phyloP scores from a whole-genome alignment of 2,113 vertebrate genomes.

The Myocastor coypus region DNA sequence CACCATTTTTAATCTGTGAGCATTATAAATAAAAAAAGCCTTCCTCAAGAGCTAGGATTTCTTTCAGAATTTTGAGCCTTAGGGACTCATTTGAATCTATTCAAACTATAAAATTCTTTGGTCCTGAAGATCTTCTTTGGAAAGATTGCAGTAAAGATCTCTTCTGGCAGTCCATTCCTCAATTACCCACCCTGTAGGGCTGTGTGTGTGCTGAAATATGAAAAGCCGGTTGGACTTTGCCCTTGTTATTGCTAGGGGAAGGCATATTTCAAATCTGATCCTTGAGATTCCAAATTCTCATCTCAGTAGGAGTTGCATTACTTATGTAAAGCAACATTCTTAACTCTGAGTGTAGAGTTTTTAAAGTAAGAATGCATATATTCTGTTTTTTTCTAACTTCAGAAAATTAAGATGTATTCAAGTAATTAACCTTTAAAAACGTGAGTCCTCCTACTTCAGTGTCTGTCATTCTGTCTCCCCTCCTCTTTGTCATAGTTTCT shows the following conservation, averaged over 20 bases:
- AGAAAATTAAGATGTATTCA: slow-evolving; percentile 43
- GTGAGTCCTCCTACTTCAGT: slow-evolving; percentile 59
- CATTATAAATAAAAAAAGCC: slow-evolving; percentile 63
- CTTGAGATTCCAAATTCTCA: slow-evolving; percentile 45
- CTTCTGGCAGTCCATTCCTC: slow-evolving; percentile 54
- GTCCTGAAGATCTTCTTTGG: slow-evolving; percentile 59
- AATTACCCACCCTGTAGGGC: neutral
- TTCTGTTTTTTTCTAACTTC: slow-evolving; percentile 48
- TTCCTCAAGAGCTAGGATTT: slow-evolving; percentile 57
- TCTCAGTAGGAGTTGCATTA: slow-evolving; percentile 43
- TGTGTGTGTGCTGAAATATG: neutral
- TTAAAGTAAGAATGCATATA: slow-evolving; percentile 58
- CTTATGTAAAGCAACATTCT: slow-evolving; percentile 65
- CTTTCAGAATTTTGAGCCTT: slow-evolving; percentile 58
- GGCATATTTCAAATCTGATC: slow-evolving; percentile 53
- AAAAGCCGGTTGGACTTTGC: slow-evolving; percentile 39
- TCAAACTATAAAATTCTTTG: slow-evolving; percentile 62
- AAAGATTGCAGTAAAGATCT: slow-evolving; percentile 59
- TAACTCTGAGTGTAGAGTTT: slow-evolving; percentile 42
- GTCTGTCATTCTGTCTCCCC: slow-evolving; percentile 19
- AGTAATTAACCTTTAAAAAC: slow-evolving; percentile 68
- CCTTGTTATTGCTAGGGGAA: slow-evolving; percentile 45
- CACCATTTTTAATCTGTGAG: slow-evolving; percentile 62
- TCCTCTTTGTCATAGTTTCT: slow-evolving; percentile 12
- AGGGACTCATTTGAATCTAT: slow-evolving; percentile 52